These are phyloP conservation scores for Neodiprion pinetum DNA, from an alignment of 1,140 invertebrate species.

Conservation along the genomic window DNA sequence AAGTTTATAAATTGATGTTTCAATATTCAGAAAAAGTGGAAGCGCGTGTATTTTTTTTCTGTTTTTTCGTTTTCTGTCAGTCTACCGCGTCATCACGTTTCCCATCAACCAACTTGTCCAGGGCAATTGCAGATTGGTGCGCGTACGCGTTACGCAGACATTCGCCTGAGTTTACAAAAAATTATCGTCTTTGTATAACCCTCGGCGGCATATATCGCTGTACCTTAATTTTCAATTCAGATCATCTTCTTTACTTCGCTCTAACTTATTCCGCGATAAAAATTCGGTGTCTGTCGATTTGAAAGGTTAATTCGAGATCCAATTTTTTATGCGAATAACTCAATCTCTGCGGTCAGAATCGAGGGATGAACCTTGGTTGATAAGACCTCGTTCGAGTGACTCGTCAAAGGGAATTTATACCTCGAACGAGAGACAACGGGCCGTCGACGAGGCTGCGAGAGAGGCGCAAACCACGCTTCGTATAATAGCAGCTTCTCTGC, in stretches of 20 bases:
- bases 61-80: not conserved
- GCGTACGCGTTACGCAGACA: not conserved
- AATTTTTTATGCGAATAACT: too few relatives aligned
- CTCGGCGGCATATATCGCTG: not conserved
- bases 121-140: not conserved
- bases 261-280: too few relatives aligned
- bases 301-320: too few relatives aligned
- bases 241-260: too few relatives aligned
- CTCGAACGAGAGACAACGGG: not conserved
- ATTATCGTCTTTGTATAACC: not conserved
- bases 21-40: conserved; percentile 43
- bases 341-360: too few relatives aligned
- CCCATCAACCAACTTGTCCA: not conserved
- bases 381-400: too few relatives aligned
- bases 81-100: not conserved
- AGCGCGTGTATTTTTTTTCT: not conserved
- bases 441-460: not conserved
- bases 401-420: conserved; percentile 3
- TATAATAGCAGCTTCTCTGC: conserved; percentile 42
- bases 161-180: not conserved
- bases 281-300: too few relatives aligned
- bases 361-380: too few relatives aligned
- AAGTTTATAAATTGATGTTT: conserved; percentile 58
- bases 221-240: not conserved
- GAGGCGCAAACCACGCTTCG: conserved; percentile 36